A percentile compares a stretch with the other conserved stretches of the same genome.
Conservation (phyloP, 2,888 invertebrate species). For the Callimorpha dominula region DNA sequence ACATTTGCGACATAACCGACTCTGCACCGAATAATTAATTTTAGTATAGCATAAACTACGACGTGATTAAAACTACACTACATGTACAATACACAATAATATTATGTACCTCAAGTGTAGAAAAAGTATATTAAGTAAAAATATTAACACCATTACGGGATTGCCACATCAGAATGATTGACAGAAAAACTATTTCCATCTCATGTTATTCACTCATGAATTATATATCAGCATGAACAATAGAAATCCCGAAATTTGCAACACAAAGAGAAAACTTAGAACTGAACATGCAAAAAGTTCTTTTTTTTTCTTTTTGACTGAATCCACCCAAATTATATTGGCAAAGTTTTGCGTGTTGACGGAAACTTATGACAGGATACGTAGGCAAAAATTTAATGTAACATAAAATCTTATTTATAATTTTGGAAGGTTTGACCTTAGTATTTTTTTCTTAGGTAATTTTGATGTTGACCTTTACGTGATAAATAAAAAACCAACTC, state of each 20-base stretch:
- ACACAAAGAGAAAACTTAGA: constrained; percentile 35
- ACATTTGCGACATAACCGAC: too few relatives aligned
- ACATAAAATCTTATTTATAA: not conserved
- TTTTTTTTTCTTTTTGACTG: constrained; percentile 35
- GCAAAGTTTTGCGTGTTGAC: constrained; percentile 26
- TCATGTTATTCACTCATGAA: constrained; percentile 38
- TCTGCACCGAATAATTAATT: too few relatives aligned
- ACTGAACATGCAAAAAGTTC: constrained; percentile 41
- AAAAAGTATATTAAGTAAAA: too few relatives aligned
- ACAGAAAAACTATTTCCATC: constrained; percentile 39
- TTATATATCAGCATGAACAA: constrained; percentile 42
- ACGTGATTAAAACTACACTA: not conserved
- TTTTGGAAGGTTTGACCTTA: not conserved
- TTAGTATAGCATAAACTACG: not conserved
- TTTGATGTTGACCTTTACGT: too few relatives aligned
- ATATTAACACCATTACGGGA: not conserved
- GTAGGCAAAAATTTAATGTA: constrained; percentile 7
- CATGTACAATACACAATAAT: not conserved
- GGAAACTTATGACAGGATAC: constrained; percentile 23
- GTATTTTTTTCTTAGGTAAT: not conserved
- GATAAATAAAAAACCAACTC: too few relatives aligned
- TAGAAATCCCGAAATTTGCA: constrained; percentile 26
- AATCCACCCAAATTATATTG: constrained; percentile 37
- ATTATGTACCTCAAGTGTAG: too few relatives aligned
- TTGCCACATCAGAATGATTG: constrained; percentile 32